Conservation (phyloP, 2,888 invertebrate species). For the Eupithecia dodoneata region DNA sequence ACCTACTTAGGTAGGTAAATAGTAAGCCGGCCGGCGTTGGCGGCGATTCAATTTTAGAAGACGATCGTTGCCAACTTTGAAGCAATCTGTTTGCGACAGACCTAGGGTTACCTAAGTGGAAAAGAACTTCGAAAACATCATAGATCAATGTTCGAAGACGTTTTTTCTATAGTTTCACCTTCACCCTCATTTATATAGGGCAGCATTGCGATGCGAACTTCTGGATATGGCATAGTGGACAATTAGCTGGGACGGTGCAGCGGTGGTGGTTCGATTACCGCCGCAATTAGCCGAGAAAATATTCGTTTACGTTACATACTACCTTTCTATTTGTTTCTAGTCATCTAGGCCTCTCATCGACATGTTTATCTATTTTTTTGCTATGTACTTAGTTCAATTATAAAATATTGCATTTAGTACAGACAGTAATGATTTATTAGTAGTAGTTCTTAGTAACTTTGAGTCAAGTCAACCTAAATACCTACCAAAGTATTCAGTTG, state of each 20-base stretch:
- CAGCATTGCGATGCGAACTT: background rate
- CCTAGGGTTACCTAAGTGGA: background rate
- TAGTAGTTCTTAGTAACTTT: too few relatives aligned
- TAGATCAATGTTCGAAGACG: background rate
- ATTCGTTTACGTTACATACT: background rate
- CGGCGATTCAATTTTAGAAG: conserved; percentile 28
- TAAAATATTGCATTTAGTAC: background rate
- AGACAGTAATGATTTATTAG: too few relatives aligned
- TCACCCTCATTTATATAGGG: background rate
- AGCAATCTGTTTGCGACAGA: conserved; percentile 4
- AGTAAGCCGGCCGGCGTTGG: background rate
- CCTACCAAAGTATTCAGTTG: background rate
- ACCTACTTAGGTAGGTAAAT: background rate
- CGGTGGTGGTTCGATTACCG: background rate
- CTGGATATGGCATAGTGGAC: background rate
- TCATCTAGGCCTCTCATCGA: background rate
- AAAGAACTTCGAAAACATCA: background rate
- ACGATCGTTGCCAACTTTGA: conserved; percentile 19
- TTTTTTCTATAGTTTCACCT: background rate
- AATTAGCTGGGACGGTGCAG: background rate
- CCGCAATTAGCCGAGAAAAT: background rate
- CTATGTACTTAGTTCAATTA: background rate
- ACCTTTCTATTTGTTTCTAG: background rate
- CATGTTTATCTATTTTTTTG: background rate
- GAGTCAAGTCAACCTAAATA: too few relatives aligned